Conservation (phyloP, 2,797 vertebrate genomes). For the Mustela erminea region DNA sequence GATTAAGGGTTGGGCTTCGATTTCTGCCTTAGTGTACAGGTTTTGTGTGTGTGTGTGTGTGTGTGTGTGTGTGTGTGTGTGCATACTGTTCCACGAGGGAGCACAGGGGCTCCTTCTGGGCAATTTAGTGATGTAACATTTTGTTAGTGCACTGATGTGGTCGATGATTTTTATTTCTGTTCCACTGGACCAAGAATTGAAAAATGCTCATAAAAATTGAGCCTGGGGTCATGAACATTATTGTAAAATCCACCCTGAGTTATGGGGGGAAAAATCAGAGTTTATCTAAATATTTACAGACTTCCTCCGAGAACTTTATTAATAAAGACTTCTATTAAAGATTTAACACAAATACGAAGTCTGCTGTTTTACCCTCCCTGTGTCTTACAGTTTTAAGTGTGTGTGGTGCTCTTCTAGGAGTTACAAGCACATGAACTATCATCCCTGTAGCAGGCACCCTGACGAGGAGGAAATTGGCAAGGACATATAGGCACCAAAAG, state of each 20-base stretch:
- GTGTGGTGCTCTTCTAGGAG: background rate
- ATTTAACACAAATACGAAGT: background rate
- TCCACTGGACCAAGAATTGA: slow-evolving; percentile 11
- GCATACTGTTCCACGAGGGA: background rate
- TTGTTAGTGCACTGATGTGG: background rate
- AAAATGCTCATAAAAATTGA: slow-evolving; percentile 58
- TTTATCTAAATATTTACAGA: background rate
- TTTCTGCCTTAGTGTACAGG: slow-evolving; percentile 33
- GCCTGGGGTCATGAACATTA: background rate
- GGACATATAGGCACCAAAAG: background rate
- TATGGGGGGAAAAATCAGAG: background rate
- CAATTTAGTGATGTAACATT: background rate
- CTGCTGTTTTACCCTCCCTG: background rate
- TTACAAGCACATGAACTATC: background rate
- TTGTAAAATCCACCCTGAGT: background rate
- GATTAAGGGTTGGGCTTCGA: slow-evolving; percentile 62
- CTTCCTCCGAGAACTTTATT: background rate
- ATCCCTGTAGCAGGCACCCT: background rate
- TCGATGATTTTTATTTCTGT: slow-evolving; percentile 47
- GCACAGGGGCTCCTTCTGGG: background rate
- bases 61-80: fast-evolving
- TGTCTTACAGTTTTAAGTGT: background rate
- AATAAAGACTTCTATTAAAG: background rate
- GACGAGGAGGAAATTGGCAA: background rate
- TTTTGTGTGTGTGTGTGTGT: no score